Evolutionary conservation across 30 jellyfish, hydroid and myxozoan species (phyloP).

Genomic region (Hydractinia echinata): DNA sequence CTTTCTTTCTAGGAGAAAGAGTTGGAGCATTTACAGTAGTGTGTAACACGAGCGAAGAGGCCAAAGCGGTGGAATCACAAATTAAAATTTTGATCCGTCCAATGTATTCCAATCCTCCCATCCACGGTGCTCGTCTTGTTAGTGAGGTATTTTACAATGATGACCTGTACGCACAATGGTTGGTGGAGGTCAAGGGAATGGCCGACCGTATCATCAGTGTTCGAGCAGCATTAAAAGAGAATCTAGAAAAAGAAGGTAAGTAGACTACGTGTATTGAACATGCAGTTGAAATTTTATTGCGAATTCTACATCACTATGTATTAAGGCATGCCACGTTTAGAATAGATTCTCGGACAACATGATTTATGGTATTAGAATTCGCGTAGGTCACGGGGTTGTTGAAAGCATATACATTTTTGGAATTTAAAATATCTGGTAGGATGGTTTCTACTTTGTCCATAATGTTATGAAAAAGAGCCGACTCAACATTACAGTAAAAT

Average conservation of each 20-base stretch:
- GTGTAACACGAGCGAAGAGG: slow-evolving; percentile 73
- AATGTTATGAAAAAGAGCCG: no score
- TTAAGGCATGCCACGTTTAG: no score
- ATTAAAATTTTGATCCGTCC: slow-evolving; percentile 89
- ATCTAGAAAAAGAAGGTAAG: slow-evolving; percentile 75
- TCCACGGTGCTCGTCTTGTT: slow-evolving; percentile 96
- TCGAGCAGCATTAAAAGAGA: slow-evolving; percentile 64
- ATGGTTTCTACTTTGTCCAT: no score
- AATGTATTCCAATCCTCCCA: slow-evolving; percentile 98
- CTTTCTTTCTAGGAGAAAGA: slow-evolving; percentile 70
- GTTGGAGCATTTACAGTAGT: slow-evolving; percentile 93
- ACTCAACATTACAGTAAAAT: no score
- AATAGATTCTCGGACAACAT: no score
- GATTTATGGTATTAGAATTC: no score
- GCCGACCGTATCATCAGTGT: slow-evolving; percentile 80
- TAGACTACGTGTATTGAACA: no score
- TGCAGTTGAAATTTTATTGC: no score
- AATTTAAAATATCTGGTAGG: no score
- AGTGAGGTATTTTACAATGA: slow-evolving; percentile 46
- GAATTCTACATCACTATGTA: no score
- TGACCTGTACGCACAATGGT: slow-evolving; percentile 83
- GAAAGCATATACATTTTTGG: no score
- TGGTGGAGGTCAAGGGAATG: slow-evolving; percentile 92
- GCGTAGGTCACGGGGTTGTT: no score
- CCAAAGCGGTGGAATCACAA: slow-evolving; percentile 88